Evolutionary conservation across 2,797 vertebrate species (phyloP), one percentile per base, ranked within the genome.

Genomic region (Chaetodon trifasciatus): DNA sequence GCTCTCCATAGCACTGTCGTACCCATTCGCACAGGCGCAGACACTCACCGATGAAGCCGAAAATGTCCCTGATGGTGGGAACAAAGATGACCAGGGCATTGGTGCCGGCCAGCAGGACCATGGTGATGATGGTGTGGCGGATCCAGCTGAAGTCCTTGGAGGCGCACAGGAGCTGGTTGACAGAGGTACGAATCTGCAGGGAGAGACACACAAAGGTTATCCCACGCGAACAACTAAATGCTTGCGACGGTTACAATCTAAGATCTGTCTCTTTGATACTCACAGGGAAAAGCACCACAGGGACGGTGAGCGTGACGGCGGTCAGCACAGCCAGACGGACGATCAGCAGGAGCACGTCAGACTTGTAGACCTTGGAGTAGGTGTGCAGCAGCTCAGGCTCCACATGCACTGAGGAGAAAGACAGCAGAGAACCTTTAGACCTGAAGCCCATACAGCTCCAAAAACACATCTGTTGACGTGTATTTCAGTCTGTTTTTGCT

Each of bases 251-350:
- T 1, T 2, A 6, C 17, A 3, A 6, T 6, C 0, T 7, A 3
- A 1, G 24, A 28, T 15, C 1, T 8, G 13, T 5, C 1, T 4
- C 17, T 32, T 5, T 2, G 63, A 52, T 13, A 96, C 97, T 97
- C 94, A 99, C 98, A 2, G 98, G 98, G 86, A 99, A 99, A 79
- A 99, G 97, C 70, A 99, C 97, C 17, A 99, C 98, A 1, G 98
- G 98, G 1, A 99, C 97, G 2, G 98, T 99, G 78, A 99, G 95
- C 1, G 97, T 99, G 74, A 99, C 98, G 8, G 98, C 98, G 55
- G 97, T 90, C 81, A 99, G 94, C 56, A 99, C 98, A 13, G 98
- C 98, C 11, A 99, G 91, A 17, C 98, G 98, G 42, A 99, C 98
- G 61, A 98, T 95, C 44, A 99, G 96, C 65, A 99, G 96, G 53